These are phyloP conservation scores for Oreochromis tanganicae DNA, from an alignment of 2,113 vertebrate genomes.

Conservation along the genomic window DNA sequence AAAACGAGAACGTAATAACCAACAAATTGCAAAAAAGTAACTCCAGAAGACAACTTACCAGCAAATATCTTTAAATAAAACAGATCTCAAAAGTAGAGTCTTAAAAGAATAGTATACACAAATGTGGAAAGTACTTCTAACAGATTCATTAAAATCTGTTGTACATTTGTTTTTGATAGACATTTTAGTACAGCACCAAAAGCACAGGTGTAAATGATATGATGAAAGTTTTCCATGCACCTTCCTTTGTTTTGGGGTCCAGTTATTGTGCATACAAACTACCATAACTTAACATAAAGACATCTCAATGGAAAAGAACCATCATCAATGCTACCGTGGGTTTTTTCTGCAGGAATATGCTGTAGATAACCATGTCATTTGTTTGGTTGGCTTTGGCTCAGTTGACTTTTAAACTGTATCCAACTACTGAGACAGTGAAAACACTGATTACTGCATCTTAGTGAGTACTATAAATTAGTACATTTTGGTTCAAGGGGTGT, in stretches of 20 bases:
- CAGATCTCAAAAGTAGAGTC: background rate
- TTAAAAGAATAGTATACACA: background rate
- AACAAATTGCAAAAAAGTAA: background rate
- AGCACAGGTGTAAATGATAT: background rate
- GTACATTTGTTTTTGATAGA: background rate
- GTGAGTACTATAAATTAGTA: background rate
- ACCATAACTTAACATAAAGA: background rate
- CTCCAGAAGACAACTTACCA: background rate
- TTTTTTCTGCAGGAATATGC: background rate
- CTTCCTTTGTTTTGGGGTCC: background rate
- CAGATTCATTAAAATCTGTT: background rate
- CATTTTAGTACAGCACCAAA: background rate
- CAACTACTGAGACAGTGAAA: background rate
- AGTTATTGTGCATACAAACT: background rate
- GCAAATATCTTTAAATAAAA: background rate
- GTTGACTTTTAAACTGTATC: background rate
- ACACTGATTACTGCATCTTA: background rate
- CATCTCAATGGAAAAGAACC: background rate
- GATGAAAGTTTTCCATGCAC: background rate
- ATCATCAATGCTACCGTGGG: accelerated
- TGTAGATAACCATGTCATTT: background rate
- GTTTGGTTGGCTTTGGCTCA: accelerated
- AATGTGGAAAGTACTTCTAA: background rate
- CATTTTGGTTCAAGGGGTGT: background rate
- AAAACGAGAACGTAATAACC: accelerated